Percentiles rank a stretch among this genome's conserved stretches.
These are phyloP conservation scores for Plutomurus gul DNA, from an alignment of 1,140 invertebrate species.

Conservation along the genomic window DNA sequence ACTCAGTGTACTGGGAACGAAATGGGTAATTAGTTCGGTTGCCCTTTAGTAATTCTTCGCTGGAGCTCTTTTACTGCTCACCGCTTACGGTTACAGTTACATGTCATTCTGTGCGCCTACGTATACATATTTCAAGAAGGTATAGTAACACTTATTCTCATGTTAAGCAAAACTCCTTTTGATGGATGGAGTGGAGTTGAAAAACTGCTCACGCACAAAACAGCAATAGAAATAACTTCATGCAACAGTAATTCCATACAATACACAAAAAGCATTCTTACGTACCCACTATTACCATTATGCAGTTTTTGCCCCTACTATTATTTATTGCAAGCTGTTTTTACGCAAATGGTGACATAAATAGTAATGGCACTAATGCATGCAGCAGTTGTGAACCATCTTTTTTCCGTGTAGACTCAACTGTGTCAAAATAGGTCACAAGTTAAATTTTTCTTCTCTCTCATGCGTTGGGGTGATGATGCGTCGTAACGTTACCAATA, in stretches of 20 bases:
- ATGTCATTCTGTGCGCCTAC: neutral
- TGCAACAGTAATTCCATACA: neutral
- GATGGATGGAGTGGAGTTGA: neutral
- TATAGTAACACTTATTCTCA: too few species aligned
- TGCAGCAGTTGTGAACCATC: neutral
- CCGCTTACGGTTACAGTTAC: neutral
- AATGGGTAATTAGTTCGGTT: conserved; percentile 4
- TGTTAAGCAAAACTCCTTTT: neutral
- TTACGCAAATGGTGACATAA: conserved; percentile 23
- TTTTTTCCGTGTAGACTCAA: neutral
- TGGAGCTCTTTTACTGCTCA: neutral
- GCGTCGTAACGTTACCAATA: too few species aligned
- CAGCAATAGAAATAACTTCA: neutral
- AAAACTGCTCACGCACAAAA: conserved; percentile 15
- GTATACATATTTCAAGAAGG: too few species aligned
- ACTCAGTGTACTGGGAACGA: conserved; percentile 9
- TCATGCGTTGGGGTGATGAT: too few species aligned
- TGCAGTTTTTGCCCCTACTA: neutral
- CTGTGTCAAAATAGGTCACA: too few species aligned
- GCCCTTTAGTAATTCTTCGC: neutral
- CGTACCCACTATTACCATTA: neutral
- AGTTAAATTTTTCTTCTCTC: too few species aligned
- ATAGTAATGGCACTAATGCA: conserved; percentile 1
- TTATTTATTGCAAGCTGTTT: conserved; percentile 27
- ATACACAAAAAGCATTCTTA: too few species aligned